A percentile compares a stretch with the other conserved stretches of the same genome.
Evolutionary conservation across 2,888 invertebrate species (phyloP).

Genomic region (Crioceris asparagi): DNA sequence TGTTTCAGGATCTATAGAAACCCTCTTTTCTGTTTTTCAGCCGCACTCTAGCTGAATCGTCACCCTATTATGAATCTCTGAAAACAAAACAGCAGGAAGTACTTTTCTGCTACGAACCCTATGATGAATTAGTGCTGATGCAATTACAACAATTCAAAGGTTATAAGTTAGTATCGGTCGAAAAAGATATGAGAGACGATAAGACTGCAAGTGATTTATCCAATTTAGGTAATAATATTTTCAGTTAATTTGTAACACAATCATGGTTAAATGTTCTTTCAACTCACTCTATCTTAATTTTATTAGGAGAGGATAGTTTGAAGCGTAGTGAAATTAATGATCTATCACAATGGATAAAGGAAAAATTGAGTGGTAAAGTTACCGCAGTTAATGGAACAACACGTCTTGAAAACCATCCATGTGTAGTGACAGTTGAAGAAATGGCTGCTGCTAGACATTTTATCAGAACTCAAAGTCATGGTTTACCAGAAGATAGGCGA

Average conservation of each 20-base stretch:
- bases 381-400: slow-evolving; percentile 73
- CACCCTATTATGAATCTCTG: slow-evolving; percentile 90
- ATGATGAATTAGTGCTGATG: slow-evolving; percentile 89
- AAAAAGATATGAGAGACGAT: slow-evolving; percentile 82
- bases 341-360: slow-evolving; percentile 68
- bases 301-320: slow-evolving; percentile 54
- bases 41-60: slow-evolving; percentile 83
- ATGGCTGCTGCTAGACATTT: slow-evolving; percentile 96
- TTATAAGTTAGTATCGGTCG: slow-evolving; percentile 72
- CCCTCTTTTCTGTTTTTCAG: slow-evolving; percentile 42
- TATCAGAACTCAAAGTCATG: slow-evolving; percentile 76
- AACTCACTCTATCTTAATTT: too few relatives aligned
- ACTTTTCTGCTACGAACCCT: slow-evolving; percentile 92
- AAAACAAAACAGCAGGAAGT: slow-evolving; percentile 84
- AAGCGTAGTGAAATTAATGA: slow-evolving; percentile 66
- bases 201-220: slow-evolving; percentile 46
- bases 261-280: not conserved
- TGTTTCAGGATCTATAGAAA: not conserved
- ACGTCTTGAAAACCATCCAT: slow-evolving; percentile 81
- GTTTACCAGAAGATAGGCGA: slow-evolving; percentile 72
- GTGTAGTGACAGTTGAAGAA: slow-evolving; percentile 89
- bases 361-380: slow-evolving; percentile 67
- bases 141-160: slow-evolving; percentile 76
- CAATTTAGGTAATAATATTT: slow-evolving; percentile 45
- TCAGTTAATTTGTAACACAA: not conserved